Evolutionary conservation across 2,888 invertebrate genomes (phyloP), one percentile per base, ranked within the genome.

Genomic region (Koerneria pararmatus): DNA sequence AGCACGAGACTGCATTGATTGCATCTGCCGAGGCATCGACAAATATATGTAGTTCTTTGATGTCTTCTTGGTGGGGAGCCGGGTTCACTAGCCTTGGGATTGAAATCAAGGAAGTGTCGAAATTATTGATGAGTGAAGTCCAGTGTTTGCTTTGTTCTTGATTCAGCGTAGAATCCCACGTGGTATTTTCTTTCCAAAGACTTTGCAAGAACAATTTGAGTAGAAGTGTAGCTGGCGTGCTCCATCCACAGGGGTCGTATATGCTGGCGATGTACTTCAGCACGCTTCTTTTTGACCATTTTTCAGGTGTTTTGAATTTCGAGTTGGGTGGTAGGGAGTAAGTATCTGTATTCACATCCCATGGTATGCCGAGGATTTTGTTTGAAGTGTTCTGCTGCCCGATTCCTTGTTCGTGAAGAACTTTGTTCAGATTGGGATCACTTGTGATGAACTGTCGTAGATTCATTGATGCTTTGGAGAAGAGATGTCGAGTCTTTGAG

Each of bases 361-460:
- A 61, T 8, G 31, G 31, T 22, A 61, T 0, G 1, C 61, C 61
- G 31, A 61, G 49, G 11, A 61, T 19, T 34, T 61, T 61, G 1
- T 49, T 3, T 2, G 19, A n/a, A 2, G 22, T 5, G 34, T 61
- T 51, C 5, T 2, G 5, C 1, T 24, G 49, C 34, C 31, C 61
- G 8, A 29, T 1, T 3, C 24, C 29, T 4, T n/a, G 1, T 0
- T 56, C 24, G 1, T 6, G 32, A 6, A 66, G 15, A 49, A 56
- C 31, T 3, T 49, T 24, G 35, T 63, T 69, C 31, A 69, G 32
- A 11, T 5, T 24, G 11, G 34, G 19, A 24, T 1, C 22, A 48
- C 57, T 69, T 1, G 58, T 53, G 1, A n/a, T 22, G 48, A 54
- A 69, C 22, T 69, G 67, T 19, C 68, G 48, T 22, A 69, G 58